Conservation (phyloP, 2,113 vertebrate genomes). For the Seriola aureovittata region DNA sequence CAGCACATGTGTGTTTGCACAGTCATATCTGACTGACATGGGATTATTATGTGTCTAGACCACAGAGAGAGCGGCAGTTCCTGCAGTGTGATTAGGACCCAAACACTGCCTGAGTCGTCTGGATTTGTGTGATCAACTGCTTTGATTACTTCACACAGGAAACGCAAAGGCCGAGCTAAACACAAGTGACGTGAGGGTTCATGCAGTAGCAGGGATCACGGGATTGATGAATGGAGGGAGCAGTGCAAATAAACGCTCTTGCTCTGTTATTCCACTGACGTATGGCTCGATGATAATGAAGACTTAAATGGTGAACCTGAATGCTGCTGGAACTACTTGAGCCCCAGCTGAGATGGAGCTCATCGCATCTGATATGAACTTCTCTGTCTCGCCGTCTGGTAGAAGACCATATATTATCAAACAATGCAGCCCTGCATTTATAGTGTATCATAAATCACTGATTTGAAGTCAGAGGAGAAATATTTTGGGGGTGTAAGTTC, state of each 20-base stretch:
- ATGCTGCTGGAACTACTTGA: constrained; percentile 46
- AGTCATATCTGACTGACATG: constrained; percentile 64
- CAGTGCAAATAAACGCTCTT: constrained; percentile 75
- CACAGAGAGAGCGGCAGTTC: constrained; percentile 54
- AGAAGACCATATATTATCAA: neutral
- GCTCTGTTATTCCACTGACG: constrained; percentile 77
- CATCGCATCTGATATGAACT: neutral
- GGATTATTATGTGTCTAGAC: constrained; percentile 70
- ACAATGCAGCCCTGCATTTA: neutral
- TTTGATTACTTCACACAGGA: constrained; percentile 49
- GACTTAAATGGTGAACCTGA: constrained; percentile 20
- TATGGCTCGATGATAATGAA: constrained; percentile 57
- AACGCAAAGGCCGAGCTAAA: constrained; percentile 43
- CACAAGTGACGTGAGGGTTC: constrained; percentile 49
- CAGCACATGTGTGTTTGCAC: constrained; percentile 49
- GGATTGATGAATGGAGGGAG: constrained; percentile 67
- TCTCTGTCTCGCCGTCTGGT: constrained; percentile 14
- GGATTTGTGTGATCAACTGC: constrained; percentile 35
- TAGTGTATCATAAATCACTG: constrained; percentile 1
- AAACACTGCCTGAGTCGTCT: constrained; percentile 44
- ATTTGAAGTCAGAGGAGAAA: neutral
- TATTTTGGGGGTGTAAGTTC: no score
- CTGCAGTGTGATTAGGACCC: constrained; percentile 65
- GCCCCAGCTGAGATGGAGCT: constrained; percentile 22
- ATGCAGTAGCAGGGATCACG: constrained; percentile 68